phyloP scores from a whole-genome alignment of 2,888 invertebrate genomes.

The Drosophila birchii region DNA sequence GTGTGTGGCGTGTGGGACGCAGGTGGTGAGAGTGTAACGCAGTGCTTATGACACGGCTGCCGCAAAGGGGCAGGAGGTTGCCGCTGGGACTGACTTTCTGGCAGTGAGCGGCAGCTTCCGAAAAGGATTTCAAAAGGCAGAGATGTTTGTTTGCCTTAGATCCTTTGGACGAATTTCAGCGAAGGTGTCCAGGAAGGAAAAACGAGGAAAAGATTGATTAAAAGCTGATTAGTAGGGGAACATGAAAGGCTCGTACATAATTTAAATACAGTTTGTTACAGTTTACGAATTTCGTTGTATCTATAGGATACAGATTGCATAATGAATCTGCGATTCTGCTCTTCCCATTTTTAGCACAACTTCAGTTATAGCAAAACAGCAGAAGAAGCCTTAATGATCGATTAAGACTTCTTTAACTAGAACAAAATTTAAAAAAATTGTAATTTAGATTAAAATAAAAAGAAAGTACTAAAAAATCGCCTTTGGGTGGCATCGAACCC shows the following conservation, averaged over 20 bases:
- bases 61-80: neutral
- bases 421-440: too few relatives aligned
- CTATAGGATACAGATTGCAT: too few relatives aligned
- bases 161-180: neutral
- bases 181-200: neutral
- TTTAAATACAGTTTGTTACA: neutral
- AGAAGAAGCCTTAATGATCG: too few relatives aligned
- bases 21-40: constrained; percentile 9
- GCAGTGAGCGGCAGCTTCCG: constrained; percentile 13
- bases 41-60: constrained; percentile 19
- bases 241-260: neutral
- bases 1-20: neutral
- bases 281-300: too few relatives aligned
- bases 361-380: too few relatives aligned
- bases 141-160: constrained; percentile 5
- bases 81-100: constrained; percentile 21
- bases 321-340: too few relatives aligned
- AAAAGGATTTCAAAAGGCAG: constrained; percentile 6
- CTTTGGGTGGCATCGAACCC: too few relatives aligned
- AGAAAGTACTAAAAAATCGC: too few relatives aligned
- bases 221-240: constrained; percentile 5
- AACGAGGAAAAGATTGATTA: constrained; percentile 21
- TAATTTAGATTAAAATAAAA: too few relatives aligned
- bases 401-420: too few relatives aligned
- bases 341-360: too few relatives aligned